phyloP scores from a whole-genome alignment of 2,797 vertebrate genomes.

The Margarornis squamiger region DNA sequence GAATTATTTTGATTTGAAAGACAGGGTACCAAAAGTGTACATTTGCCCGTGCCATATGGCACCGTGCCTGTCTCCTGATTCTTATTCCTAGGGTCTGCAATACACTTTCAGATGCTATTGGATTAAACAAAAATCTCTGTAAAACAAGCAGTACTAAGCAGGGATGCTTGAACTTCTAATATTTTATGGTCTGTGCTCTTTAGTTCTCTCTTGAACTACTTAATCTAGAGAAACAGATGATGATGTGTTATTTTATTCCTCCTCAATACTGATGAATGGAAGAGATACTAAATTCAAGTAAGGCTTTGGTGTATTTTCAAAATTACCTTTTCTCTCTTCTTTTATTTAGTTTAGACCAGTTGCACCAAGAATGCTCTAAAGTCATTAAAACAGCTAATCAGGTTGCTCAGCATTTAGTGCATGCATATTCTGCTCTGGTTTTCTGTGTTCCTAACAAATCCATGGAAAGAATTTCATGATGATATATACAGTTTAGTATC shows the following conservation, averaged over 20 bases:
- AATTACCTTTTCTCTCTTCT: background rate
- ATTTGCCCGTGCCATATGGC: background rate
- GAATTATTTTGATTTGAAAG: slow-evolving; percentile 4
- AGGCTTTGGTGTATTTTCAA: background rate
- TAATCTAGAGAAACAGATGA: background rate
- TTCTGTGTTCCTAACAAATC: background rate
- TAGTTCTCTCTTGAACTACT: background rate
- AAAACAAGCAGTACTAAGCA: background rate
- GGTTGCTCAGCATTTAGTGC: background rate
- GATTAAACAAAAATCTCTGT: background rate
- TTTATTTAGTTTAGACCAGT: background rate
- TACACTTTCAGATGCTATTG: background rate
- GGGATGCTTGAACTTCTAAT: background rate
- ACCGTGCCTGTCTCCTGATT: background rate
- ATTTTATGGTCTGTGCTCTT: background rate
- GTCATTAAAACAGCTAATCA: background rate
- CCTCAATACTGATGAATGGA: background rate
- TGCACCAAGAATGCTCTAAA: background rate
- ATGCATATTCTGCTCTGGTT: background rate
- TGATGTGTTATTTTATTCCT: background rate
- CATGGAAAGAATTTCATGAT: background rate
- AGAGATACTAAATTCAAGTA: background rate
- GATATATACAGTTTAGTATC: background rate
- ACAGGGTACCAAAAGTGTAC: background rate
- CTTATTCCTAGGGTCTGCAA: background rate